Evolutionary conservation across 2,113 vertebrate species (phyloP).

Genomic region (Cephalophus harveyi): DNA sequence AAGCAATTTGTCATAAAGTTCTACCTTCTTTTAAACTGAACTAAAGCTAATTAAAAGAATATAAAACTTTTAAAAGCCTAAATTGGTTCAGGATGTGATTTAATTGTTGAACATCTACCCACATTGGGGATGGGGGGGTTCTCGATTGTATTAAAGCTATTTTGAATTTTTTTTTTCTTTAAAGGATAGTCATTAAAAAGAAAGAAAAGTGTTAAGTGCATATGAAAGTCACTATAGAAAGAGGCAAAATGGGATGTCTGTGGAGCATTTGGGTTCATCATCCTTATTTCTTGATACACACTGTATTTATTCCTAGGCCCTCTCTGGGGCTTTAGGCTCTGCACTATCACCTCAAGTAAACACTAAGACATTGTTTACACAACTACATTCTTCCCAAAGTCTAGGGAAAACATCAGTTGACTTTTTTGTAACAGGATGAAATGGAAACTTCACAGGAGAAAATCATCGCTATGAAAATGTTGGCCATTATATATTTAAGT

Average conservation of each 20-base stretch:
- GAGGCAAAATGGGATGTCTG: not conserved
- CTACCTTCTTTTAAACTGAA: not conserved
- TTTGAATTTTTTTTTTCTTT: not conserved
- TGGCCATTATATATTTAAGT: not conserved
- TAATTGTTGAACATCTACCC: not conserved
- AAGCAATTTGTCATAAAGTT: not conserved
- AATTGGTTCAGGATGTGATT: not conserved
- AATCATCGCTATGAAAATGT: not conserved
- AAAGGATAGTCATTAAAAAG: not conserved
- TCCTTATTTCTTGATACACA: not conserved
- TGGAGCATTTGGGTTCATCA: not conserved
- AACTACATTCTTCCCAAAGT: conserved; percentile 15
- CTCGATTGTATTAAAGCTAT: not conserved
- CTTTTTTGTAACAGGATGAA: not conserved
- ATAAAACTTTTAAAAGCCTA: not conserved
- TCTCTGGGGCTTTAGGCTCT: not conserved
- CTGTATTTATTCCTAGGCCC: not conserved
- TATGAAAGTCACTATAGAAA: not conserved
- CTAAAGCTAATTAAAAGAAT: not conserved
- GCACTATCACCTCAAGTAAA: not conserved
- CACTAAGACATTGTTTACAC: not conserved
- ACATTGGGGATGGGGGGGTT: not conserved
- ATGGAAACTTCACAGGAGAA: not conserved
- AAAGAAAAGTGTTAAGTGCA: not conserved
- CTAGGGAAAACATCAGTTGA: not conserved